These are phyloP conservation scores for Ochropacha duplaris DNA, from an alignment of 2,888 invertebrate species.

Conservation along the genomic window DNA sequence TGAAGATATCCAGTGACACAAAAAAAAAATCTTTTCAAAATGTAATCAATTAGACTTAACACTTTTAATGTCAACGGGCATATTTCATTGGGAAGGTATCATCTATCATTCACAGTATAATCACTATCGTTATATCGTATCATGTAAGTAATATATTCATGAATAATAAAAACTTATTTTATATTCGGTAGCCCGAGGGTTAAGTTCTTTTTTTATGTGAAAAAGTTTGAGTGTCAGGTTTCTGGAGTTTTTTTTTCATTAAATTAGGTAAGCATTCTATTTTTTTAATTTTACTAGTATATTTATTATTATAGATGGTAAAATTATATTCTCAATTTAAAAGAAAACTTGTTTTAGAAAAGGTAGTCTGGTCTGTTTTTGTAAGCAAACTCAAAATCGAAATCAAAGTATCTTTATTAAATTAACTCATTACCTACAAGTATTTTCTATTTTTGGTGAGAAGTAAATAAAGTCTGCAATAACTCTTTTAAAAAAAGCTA, in stretches of 20 bases:
- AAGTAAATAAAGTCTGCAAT: too few relatives aligned
- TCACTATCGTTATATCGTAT: slow-evolving; percentile 33
- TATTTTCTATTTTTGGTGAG: too few relatives aligned
- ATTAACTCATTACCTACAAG: too few relatives aligned
- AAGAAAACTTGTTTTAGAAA: too few relatives aligned
- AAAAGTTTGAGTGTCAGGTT: slow-evolving; percentile 3
- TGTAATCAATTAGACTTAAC: slow-evolving; percentile 65
- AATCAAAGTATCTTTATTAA: too few relatives aligned
- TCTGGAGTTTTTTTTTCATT: not conserved
- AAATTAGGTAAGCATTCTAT: too few relatives aligned
- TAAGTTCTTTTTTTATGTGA: slow-evolving; percentile 29
- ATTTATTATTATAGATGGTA: too few relatives aligned
- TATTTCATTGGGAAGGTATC: slow-evolving; percentile 30
- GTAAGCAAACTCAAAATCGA: too few relatives aligned
- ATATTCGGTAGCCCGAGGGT: slow-evolving; percentile 43
- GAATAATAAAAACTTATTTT: slow-evolving; percentile 39
- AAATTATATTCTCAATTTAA: not conserved
- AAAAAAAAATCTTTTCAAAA: slow-evolving; percentile 14
- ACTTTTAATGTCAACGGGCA: slow-evolving; percentile 52
- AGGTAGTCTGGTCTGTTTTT: too few relatives aligned
- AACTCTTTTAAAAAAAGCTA: too few relatives aligned
- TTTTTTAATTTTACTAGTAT: too few relatives aligned
- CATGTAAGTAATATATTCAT: slow-evolving; percentile 47
- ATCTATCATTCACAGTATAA: slow-evolving; percentile 53
- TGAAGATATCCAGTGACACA: not conserved